Base-by-base conservation (phyloP, 2,888 invertebrate species). In the Philonicus albiceps region DNA sequence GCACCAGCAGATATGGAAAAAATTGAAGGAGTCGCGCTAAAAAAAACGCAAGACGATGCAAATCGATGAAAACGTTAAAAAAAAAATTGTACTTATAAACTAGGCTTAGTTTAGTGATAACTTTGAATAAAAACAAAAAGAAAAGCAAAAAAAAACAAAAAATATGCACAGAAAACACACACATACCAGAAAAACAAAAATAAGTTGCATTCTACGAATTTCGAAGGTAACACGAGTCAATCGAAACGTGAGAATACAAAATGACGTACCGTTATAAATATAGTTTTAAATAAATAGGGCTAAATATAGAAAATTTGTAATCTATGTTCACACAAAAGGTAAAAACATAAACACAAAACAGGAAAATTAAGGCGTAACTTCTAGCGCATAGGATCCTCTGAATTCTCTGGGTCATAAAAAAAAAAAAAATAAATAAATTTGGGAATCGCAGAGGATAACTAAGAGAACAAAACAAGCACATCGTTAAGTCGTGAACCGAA, bases 331-430 rank as follows among this genome's bases (percentile, higher is more conserved):
- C 80, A 80, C 53, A 53, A 34, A n/a, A 49, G 13, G 11, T 49
- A 49, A 80, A 80, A 80, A 43, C 6, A 43, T 19, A 75, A 37
- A 37, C 27, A 74, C 2, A 75, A 16, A 19, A 75, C 64, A 64
- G 22, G 64, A 64, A 64, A 2, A 64, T 19, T 22, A 75, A 75
- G 19, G 34, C 16, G 75, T 27, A 78, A 78, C 16, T 22, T 78
- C 7, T 49, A 43, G 19, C 27, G 34, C 2, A 78, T 78, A 22
- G 40, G 19, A 78, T 78, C 40, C 40, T 78, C 22, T 43, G 16
- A 78, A 19, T 85, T 80, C 88, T 76, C 80, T 86, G 85, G 55
- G 76, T 5, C 85, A 88, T 88, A 86, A 86, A 84, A 75, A 85
- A 83, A 86, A 30, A 74, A 43, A 43, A 53, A 19, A 37, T 37